These are phyloP conservation scores for Pollenia angustigena DNA, from an alignment of 2,888 invertebrate genomes.

Conservation along the genomic window DNA sequence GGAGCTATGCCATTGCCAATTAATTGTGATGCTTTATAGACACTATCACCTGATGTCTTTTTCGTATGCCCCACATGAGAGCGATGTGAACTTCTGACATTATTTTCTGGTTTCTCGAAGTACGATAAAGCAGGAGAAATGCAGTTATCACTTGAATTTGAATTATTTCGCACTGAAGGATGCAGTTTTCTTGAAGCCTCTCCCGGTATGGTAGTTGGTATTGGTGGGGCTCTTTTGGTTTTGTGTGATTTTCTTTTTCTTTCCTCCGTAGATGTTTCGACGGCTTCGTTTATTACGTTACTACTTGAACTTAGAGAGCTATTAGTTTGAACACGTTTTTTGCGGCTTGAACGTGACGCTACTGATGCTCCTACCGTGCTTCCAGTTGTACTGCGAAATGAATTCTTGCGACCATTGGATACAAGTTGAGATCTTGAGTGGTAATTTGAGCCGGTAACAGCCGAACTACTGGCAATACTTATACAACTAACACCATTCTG, in stretches of 20 bases:
- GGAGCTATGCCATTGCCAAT: slow-evolving; percentile 67
- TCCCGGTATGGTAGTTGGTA: slow-evolving; percentile 80
- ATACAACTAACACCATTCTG: slow-evolving; percentile 91
- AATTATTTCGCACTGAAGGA: slow-evolving; percentile 47
- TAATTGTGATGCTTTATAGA: slow-evolving; percentile 74
- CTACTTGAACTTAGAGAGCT: slow-evolving; percentile 88
- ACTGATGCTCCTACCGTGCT: slow-evolving; percentile 68
- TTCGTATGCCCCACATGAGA: slow-evolving; percentile 73
- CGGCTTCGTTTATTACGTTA: slow-evolving; percentile 84
- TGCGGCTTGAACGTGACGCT: slow-evolving; percentile 88
- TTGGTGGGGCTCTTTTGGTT: slow-evolving; percentile 86
- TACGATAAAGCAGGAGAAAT: slow-evolving; percentile 43
- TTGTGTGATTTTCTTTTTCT: slow-evolving; percentile 86
- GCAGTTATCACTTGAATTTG: slow-evolving; percentile 34
- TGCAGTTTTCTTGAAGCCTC: slow-evolving; percentile 60
- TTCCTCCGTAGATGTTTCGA: slow-evolving; percentile 85
- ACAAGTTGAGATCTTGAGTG: slow-evolving; percentile 78
- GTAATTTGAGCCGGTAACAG: slow-evolving; percentile 82
- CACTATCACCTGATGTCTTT: slow-evolving; percentile 67
- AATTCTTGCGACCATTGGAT: slow-evolving; percentile 80
- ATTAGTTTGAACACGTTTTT: slow-evolving; percentile 87
- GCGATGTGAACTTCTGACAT: slow-evolving; percentile 45
- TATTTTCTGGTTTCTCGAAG: slow-evolving; percentile 56
- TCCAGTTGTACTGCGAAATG: slow-evolving; percentile 80
- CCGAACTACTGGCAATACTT: slow-evolving; percentile 89